Percentiles rank a stretch among this genome's conserved stretches.
Evolutionary conservation across 2,888 invertebrate genomes (phyloP).

Genomic region (Andrena hattorfiana): DNA sequence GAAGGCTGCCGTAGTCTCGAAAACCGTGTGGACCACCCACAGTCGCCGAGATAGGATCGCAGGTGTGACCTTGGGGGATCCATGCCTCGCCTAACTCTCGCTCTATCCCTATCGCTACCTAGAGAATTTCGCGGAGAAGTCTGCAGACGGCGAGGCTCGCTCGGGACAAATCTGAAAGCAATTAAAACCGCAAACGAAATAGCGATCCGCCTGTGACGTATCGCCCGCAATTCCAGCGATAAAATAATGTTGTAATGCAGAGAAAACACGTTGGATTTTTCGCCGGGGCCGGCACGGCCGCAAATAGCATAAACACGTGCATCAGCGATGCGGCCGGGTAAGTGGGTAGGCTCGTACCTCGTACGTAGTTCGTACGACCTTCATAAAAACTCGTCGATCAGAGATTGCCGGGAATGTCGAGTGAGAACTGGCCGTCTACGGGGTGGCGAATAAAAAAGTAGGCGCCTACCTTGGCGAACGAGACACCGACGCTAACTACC

Average conservation of each 20-base stretch:
- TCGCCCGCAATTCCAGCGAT: too few relatives aligned
- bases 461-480: slow-evolving; percentile 39
- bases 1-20: slow-evolving; percentile 3
- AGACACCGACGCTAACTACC: slow-evolving; percentile 45
- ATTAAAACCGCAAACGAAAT: neutral
- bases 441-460: slow-evolving; percentile 67
- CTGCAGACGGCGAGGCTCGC: neutral
- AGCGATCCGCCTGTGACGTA: too few relatives aligned
- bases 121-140: neutral
- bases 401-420: slow-evolving; percentile 77
- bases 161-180: neutral
- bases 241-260: too few relatives aligned
- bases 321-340: slow-evolving; percentile 58
- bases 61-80: slow-evolving; percentile 22
- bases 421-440: slow-evolving; percentile 71
- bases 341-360: slow-evolving; percentile 57
- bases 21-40: slow-evolving; percentile 47
- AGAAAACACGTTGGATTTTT: slow-evolving; percentile 12
- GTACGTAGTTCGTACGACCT: slow-evolving; percentile 75
- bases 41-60: slow-evolving; percentile 19
- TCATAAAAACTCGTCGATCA: slow-evolving; percentile 80
- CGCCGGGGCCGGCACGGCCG: neutral
- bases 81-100: neutral
- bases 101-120: slow-evolving; percentile 5
- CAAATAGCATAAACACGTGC: slow-evolving; percentile 70